Evolutionary conservation across 1,140 invertebrate genomes (phyloP).

Genomic region (Sitobion miscanthi): DNA sequence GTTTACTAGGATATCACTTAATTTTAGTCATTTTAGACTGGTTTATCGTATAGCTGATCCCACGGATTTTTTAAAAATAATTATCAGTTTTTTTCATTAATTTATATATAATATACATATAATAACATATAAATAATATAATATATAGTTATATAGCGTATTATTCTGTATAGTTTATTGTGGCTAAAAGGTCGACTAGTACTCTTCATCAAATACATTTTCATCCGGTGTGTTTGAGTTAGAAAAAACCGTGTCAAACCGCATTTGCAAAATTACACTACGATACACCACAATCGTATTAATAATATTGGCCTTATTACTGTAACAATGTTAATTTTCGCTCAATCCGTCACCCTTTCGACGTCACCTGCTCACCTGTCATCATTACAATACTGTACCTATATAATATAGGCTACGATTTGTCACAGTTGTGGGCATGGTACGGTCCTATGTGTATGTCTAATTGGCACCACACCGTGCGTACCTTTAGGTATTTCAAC

Average conservation of each 20-base stretch:
- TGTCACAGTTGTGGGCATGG: not conserved
- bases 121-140: not conserved
- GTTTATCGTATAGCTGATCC: not conserved
- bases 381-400: not conserved
- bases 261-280: not conserved
- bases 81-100: not conserved
- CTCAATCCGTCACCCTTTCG: not conserved
- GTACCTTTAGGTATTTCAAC: not conserved
- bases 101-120: too few relatives aligned
- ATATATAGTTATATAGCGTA: too few relatives aligned
- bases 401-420: not conserved
- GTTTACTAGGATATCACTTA: too few relatives aligned
- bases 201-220: not conserved
- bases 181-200: not conserved
- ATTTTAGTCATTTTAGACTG: not conserved
- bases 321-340: not conserved
- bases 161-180: too few relatives aligned
- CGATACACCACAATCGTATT: not conserved
- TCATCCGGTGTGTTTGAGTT: not conserved
- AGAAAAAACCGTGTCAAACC: constrained; percentile 1
- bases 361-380: not conserved
- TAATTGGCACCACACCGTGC: not conserved
- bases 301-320: constrained; percentile 4
- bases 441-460: not conserved
- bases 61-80: not conserved